These are phyloP conservation scores for Cheilosia vernalis DNA, from an alignment of 2,888 invertebrate species.

Conservation along the genomic window DNA sequence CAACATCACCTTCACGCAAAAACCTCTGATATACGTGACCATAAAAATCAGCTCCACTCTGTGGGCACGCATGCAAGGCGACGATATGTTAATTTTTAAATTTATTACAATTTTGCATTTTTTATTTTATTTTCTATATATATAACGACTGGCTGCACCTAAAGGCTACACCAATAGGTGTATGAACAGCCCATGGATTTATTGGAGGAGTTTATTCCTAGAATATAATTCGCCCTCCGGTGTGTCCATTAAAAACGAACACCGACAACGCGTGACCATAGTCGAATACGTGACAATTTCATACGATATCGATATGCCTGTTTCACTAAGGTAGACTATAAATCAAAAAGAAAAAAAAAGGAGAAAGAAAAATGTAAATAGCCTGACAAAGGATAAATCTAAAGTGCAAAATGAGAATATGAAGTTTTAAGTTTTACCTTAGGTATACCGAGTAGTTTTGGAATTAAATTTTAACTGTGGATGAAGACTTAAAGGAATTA, in stretches of 20 bases:
- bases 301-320: slow-evolving; percentile 48
- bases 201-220: slow-evolving; percentile 51
- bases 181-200: slow-evolving; percentile 38
- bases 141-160: slow-evolving; percentile 23
- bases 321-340: slow-evolving; percentile 57
- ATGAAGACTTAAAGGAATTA: too few relatives aligned
- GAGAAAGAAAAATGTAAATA: slow-evolving; percentile 48
- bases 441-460: not conserved
- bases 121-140: not conserved
- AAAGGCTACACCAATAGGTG: slow-evolving; percentile 13
- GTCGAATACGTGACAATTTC: slow-evolving; percentile 72
- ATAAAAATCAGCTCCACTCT: slow-evolving; percentile 51
- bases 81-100: slow-evolving; percentile 72
- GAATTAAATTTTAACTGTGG: slow-evolving; percentile 17
- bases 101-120: slow-evolving; percentile 58
- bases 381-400: slow-evolving; percentile 29
- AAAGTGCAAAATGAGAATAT: slow-evolving; percentile 26
- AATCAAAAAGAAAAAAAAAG: slow-evolving; percentile 36
- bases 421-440: not conserved
- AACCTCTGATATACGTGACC: slow-evolving; percentile 64
- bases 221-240: slow-evolving; percentile 40
- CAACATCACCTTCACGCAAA: too few relatives aligned
- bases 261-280: slow-evolving; percentile 63
- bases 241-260: slow-evolving; percentile 63
- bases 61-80: slow-evolving; percentile 63